A percentile compares a stretch with the other conserved stretches of the same genome.
Conservation (phyloP, 2,888 invertebrate genomes). For the Coleophora flavipennella region DNA sequence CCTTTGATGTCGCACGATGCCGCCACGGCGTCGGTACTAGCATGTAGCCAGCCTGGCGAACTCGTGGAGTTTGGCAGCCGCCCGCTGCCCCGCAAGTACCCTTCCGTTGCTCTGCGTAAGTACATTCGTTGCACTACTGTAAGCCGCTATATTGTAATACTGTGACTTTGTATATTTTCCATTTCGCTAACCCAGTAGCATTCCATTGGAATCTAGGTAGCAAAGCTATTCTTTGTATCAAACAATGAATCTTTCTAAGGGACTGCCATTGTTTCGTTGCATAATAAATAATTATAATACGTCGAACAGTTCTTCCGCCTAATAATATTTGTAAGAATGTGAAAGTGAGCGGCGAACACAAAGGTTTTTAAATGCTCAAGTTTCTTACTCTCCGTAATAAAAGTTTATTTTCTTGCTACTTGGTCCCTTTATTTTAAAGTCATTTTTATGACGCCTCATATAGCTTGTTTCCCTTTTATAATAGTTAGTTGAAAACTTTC, state of each 20-base stretch:
- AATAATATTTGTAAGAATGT: constrained; percentile 31
- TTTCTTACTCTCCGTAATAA: constrained; percentile 19
- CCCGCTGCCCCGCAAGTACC: no score
- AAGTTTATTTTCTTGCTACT: constrained; percentile 39
- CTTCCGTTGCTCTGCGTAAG: no score
- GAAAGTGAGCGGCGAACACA: constrained; percentile 39
- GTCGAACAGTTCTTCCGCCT: constrained; percentile 8
- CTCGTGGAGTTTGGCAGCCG: no score
- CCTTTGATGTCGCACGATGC: no score
- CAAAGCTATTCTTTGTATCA: constrained; percentile 2
- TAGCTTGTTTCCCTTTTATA: constrained; percentile 6
- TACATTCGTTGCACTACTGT: no score
- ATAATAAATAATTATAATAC: constrained; percentile 26
- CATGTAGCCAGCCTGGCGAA: no score
- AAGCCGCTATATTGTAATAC: no score
- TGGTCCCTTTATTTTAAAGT: constrained; percentile 28
- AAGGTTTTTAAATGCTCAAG: constrained; percentile 8
- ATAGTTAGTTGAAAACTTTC: constrained; percentile 22
- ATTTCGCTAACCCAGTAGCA: not conserved
- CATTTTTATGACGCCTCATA: constrained; percentile 33
- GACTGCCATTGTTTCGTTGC: constrained; percentile 20
- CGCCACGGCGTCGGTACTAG: no score
- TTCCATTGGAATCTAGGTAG: constrained; percentile 1
- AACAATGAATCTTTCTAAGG: constrained; percentile 17
- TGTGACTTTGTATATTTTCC: not conserved